These are phyloP conservation scores for Sterna hirundo DNA, from an alignment of 2,113 vertebrate species.

Conservation along the genomic window DNA sequence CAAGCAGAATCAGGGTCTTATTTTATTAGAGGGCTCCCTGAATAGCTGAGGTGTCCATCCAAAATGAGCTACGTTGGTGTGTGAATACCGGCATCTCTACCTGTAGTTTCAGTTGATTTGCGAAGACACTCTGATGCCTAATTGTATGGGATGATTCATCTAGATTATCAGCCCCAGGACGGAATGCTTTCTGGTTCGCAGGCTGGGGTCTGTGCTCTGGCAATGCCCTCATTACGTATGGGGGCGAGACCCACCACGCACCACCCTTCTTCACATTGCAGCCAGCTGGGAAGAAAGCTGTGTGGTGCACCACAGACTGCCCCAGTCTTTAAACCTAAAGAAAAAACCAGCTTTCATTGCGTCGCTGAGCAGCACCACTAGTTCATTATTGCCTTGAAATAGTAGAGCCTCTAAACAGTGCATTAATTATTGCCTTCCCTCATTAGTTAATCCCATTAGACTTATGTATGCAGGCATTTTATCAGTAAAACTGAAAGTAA, in stretches of 20 bases:
- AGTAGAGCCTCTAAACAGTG: background rate
- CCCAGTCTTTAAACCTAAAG: background rate
- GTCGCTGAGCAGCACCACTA: background rate
- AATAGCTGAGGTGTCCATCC: background rate
- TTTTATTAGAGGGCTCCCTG: background rate
- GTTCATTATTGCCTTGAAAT: background rate
- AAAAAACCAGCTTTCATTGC: background rate
- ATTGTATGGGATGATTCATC: background rate
- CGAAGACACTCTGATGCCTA: background rate
- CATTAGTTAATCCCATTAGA: slow-evolving; percentile 22
- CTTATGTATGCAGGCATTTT: background rate
- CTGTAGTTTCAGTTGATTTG: background rate
- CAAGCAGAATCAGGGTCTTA: background rate
- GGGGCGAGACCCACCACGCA: background rate
- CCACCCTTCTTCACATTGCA: background rate
- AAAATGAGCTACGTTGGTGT: background rate
- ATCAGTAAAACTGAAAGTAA: background rate
- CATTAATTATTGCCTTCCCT: background rate
- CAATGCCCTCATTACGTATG: background rate
- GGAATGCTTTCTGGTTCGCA: background rate
- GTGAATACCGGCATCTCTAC: background rate
- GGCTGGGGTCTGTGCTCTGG: background rate
- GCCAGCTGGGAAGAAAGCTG: background rate
- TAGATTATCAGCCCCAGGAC: background rate
- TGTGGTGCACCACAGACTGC: background rate